Conservation (phyloP, 2,888 invertebrate genomes). For the Phrixothrix hirtus region DNA sequence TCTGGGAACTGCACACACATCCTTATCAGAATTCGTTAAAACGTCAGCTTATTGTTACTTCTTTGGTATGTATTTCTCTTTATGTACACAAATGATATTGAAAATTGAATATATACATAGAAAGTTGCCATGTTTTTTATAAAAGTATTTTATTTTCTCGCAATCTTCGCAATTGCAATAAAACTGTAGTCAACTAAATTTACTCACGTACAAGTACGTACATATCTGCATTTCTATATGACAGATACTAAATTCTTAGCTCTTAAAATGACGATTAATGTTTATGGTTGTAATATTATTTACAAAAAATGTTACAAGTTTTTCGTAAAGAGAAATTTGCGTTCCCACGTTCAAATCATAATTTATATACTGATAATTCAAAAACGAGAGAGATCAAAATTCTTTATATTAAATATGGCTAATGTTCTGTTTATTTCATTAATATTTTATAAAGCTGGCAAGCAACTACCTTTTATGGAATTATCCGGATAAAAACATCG, state of each 20-base stretch:
- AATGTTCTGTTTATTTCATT: conserved; percentile 11
- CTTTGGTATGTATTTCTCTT: conserved; percentile 4
- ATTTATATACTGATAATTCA: too few relatives aligned
- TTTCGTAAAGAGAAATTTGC: conserved; percentile 15
- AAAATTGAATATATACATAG: too few relatives aligned
- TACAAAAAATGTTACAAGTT: too few relatives aligned
- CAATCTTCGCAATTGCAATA: too few relatives aligned
- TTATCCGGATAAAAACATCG: conserved; percentile 8
- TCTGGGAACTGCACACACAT: conserved; percentile 22
- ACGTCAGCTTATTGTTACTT: conserved; percentile 16
- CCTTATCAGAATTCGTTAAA: conserved; percentile 26
- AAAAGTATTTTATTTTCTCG: too few relatives aligned
- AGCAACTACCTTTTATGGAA: conserved; percentile 22
- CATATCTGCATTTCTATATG: too few relatives aligned
- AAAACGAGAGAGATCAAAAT: too few relatives aligned
- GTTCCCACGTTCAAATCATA: conserved; percentile 14
- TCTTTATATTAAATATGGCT: too few relatives aligned
- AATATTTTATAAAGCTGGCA: conserved; percentile 24
- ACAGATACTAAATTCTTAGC: conserved; percentile 6
- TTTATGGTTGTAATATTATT: conserved; percentile 1
- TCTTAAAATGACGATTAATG: conserved; percentile 6
- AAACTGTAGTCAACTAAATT: conserved; percentile 12
- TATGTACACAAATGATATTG: too few relatives aligned
- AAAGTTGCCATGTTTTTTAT: too few relatives aligned
- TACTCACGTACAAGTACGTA: conserved; percentile 10